Evolutionary conservation across 2,113 vertebrate genomes (phyloP), one percentile per base, ranked within the genome.

Genomic region (Grallaria varia): DNA sequence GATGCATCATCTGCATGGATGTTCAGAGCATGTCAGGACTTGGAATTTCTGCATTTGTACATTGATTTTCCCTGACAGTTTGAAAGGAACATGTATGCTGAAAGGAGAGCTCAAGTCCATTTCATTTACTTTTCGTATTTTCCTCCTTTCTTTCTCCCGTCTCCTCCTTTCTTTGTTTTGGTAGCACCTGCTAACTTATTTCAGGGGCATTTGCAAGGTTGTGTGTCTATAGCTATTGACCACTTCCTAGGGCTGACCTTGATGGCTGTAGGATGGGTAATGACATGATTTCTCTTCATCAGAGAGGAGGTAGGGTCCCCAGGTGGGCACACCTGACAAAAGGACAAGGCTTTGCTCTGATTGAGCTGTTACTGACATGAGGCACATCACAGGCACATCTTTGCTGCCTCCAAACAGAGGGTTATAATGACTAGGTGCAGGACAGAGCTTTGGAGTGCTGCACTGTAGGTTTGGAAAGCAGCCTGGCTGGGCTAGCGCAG

Each of bases 1-100:
- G 89, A 47, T 89, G 45, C 59, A 58, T 97, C 88, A 73, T 64
- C 75, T 72, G 42, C 1, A 1, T 24, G 72, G 40, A 58, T 77
- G 64, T 88, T 93, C 14, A 5, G 53, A 78, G 75, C 23, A 7
- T 5, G 4, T 12, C 35, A 87, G 22, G 58, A 58, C 75, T 94
- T 94, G 78, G 76, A 47, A 85, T 91, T 95, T 97, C 85, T 89
- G 53, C 30, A 53, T 83, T 60, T 72, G 27, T 84, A 21, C n/a
- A 53, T 76, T 95, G 96, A 96, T 95, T 95, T 97, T 92, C 60
- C 83, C 53, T 95, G 87, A 63, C 58, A 80, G 33, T 93, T 94
- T 95, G 92, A 93, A 91, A 73, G 63, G 37, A 91, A 42, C 35
- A 71, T 55, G 87, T 93, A 72, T 35, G 18, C 71, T 85, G 45